Conservation (phyloP, 2,797 vertebrate genomes). For the Chelon labrosus region DNA sequence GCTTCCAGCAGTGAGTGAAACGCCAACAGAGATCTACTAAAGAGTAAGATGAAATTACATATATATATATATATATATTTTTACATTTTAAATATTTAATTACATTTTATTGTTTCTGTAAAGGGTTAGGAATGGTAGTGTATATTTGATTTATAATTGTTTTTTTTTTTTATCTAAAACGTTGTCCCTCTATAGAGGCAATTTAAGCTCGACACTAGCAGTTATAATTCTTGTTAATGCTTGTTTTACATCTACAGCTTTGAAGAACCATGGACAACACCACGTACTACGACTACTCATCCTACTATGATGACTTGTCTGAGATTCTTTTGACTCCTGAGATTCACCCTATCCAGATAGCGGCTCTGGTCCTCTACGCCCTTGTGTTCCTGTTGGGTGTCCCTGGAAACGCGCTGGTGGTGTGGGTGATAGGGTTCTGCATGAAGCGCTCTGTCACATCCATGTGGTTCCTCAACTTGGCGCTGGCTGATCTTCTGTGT, state of each 20-base stretch:
- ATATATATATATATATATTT: too few relatives aligned
- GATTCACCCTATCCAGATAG: conserved; percentile 71
- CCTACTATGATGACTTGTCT: fast-evolving
- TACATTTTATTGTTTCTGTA: neutral
- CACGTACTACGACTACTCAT: neutral
- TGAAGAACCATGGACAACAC: conserved; percentile 39
- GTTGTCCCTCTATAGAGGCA: too few relatives aligned
- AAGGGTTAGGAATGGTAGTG: too few relatives aligned
- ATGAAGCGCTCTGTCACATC: conserved; percentile 85
- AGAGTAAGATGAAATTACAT: conserved; percentile 19
- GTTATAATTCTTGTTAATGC: too few relatives aligned
- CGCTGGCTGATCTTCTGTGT: conserved; percentile 89
- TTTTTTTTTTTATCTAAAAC: neutral
- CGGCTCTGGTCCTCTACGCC: conserved; percentile 72
- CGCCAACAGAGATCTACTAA: neutral
- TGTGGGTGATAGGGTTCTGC: conserved; percentile 87
- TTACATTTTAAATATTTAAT: neutral
- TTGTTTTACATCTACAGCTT: conserved; percentile 34
- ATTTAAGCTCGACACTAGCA: neutral
- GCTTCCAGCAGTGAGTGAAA: neutral
- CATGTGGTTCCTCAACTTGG: conserved; percentile 93
- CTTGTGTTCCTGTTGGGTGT: conserved; percentile 87
- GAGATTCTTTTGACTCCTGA: fast-evolving
- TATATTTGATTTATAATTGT: too few relatives aligned
- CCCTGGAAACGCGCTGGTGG: conserved; percentile 88